Evolutionary conservation across 2,113 vertebrate species (phyloP).

Genomic region (Zosterops borbonicus): DNA sequence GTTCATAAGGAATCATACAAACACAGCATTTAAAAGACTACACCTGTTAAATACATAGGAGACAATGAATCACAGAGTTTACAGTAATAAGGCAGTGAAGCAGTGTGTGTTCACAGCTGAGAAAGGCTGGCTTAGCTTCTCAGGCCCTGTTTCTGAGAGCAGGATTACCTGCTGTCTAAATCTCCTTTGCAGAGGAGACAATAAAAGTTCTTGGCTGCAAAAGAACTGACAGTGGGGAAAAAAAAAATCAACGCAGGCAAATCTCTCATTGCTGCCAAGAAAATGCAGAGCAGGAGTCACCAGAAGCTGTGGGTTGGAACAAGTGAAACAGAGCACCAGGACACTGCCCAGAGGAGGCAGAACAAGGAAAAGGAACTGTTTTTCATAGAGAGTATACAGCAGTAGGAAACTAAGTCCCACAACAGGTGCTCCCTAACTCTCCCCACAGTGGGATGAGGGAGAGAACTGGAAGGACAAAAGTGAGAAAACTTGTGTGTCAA

Average conservation of each 20-base stretch:
- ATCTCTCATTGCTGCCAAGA: not conserved
- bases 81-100: not conserved
- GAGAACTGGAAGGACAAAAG: not conserved
- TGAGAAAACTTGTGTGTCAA: not conserved
- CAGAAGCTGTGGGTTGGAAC: not conserved
- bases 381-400: not conserved
- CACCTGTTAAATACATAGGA: not conserved
- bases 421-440: not conserved
- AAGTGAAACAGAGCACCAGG: not conserved
- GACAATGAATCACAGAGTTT: not conserved
- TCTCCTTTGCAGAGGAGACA: not conserved
- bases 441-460: not conserved
- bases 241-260: not conserved
- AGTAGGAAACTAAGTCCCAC: not conserved
- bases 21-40: not conserved
- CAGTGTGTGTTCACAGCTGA: not conserved
- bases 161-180: not conserved
- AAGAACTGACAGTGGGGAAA: not conserved
- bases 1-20: not conserved
- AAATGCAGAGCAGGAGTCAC: not conserved
- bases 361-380: not conserved
- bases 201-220: not conserved
- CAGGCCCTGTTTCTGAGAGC: not conserved
- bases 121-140: not conserved
- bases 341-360: not conserved